A percentile compares a stretch with the other conserved stretches of the same genome.
Evolutionary conservation across 2,888 invertebrate genomes (phyloP).

Genomic region (Trichopoda pennipes): DNA sequence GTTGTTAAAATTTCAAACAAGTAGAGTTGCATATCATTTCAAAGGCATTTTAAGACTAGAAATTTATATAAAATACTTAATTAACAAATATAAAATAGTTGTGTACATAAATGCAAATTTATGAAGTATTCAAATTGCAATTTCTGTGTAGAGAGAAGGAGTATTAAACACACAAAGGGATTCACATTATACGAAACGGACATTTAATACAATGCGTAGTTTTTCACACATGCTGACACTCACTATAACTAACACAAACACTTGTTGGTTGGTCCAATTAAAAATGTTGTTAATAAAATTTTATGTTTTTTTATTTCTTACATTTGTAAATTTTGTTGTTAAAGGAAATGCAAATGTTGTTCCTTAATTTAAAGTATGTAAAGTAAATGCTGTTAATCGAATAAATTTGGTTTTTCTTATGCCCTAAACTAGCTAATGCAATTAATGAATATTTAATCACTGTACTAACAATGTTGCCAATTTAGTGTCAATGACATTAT

Average conservation of each 20-base stretch:
- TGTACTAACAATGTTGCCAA: no score
- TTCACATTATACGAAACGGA: conserved; percentile 15
- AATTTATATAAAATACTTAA: conserved; percentile 44
- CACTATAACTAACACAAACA: conserved; percentile 25
- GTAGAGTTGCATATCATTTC: conserved; percentile 14
- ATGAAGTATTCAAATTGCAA: conserved; percentile 25
- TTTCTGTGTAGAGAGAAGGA: conserved; percentile 21
- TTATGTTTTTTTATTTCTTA: not conserved
- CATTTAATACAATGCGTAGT: not conserved
- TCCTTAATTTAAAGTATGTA: not conserved
- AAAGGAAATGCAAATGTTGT: conserved; percentile 47
- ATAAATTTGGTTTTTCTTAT: not conserved
- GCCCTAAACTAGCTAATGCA: conserved; percentile 6
- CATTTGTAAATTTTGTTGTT: not conserved
- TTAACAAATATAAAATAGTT: conserved; percentile 21
- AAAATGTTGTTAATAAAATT: conserved; percentile 9
- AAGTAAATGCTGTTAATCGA: no score
- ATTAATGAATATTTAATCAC: no score
- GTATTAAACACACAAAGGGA: conserved; percentile 19
- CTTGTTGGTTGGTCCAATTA: conserved; percentile 7
- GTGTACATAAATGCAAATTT: conserved; percentile 18
- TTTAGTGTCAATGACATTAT: no score
- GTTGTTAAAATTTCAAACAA: conserved; percentile 42
- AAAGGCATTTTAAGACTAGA: conserved; percentile 38
- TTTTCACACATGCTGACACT: conserved; percentile 61